Base-by-base conservation (phyloP, 2,888 invertebrate genomes). In the Perizoma flavofasciatum region DNA sequence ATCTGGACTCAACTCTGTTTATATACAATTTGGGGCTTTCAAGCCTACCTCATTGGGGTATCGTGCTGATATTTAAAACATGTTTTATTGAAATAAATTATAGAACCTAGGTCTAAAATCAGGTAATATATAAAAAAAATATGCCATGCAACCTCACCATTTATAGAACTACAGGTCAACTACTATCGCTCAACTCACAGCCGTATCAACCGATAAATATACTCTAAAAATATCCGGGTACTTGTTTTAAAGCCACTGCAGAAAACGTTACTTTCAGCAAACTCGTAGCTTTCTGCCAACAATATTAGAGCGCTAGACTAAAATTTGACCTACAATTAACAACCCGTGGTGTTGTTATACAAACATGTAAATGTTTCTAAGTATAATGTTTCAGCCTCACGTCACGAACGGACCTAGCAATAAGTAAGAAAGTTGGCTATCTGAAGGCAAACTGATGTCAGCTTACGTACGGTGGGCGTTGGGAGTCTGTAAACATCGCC, bases 401-500 rank as follows among this genome's bases (percentile, higher is more conserved):
- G 7, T 44, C 6, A 44, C 22, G 10, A 41, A 44, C 11, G 22
- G 44, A 44, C 6, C 44, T 22, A 44, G 75, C 45, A 22, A 58
- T 53, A 52, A 9, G 40, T 53, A 46, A 72, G 73, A 78, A 79
- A 79, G 77, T 83, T 79, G 78, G 70, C 77, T 74, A 75, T 81
- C 74, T 45, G 46, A 72, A 78, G 72, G 75, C 68, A 70, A 72
- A 65, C 67, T 59, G 59, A 67, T 59, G 68, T 75, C 74, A 73
- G 72, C 75, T 68, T 73, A 68, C 74, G 74, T 68, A 65, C 66
- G 72, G 73, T 73, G 75, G 49, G 51, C 59, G 65, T 61, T 65
- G 75, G 77, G 82, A 67, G 64, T 64, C 65, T 57, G 89, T 85
- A 90, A 89, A 90, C 89, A 90, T 84, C 79, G 76, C 77, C 59